A percentile compares a stretch with the other conserved stretches of the same genome.
Evolutionary conservation across 1,140 invertebrate genomes (phyloP).

Genomic region (Pteromalus puparum): DNA sequence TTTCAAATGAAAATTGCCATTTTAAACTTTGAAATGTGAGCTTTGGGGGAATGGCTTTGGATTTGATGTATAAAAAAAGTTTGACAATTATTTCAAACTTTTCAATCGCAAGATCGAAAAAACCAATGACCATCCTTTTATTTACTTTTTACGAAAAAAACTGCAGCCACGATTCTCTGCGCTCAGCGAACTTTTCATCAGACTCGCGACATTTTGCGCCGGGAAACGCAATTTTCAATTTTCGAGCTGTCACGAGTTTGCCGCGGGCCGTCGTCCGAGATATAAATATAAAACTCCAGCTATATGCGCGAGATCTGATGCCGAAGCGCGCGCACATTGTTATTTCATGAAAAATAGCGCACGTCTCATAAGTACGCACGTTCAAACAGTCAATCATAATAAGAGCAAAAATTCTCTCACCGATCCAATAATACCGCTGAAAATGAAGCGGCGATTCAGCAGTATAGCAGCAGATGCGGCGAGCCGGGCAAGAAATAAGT

Average conservation of each 20-base stretch:
- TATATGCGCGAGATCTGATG: not conserved
- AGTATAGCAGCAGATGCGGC: no score
- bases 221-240: constrained; percentile 48
- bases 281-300: not conserved
- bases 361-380: no score
- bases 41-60: no score
- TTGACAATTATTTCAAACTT: not conserved
- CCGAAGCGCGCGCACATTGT: no score
- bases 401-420: no score
- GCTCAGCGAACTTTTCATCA: not conserved
- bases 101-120: not conserved
- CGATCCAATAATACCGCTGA: not conserved
- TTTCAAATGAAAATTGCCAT: no score
- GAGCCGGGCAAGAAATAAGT: not conserved
- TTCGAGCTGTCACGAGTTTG: constrained; percentile 40
- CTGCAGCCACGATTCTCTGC: not conserved
- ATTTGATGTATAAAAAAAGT: not conserved
- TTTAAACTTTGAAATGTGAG: no score
- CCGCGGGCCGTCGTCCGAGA: constrained; percentile 4
- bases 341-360: no score
- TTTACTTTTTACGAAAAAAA: not conserved
- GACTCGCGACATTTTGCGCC: not conserved
- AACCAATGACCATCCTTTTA: not conserved
- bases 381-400: no score
- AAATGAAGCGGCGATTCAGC: not conserved